Percentiles rank a stretch among this genome's conserved stretches.
Conservation (phyloP, 2,888 invertebrate species). For the Dicycla oo region DNA sequence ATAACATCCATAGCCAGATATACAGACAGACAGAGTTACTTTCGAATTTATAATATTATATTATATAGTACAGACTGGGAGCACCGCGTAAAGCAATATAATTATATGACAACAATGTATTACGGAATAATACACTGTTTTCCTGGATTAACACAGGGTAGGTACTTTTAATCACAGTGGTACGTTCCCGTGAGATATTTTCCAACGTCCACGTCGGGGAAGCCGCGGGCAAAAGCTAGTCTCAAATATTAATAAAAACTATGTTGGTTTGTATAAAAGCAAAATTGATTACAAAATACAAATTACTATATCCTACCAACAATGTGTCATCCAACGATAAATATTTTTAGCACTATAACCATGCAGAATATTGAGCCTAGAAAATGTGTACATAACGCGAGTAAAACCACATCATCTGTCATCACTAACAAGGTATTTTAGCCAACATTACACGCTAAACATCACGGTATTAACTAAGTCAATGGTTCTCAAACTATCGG, state of each 20-base stretch:
- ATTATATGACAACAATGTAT: no score
- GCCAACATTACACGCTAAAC: conserved; percentile 39
- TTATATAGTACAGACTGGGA: no score
- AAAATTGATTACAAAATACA: conserved; percentile 5
- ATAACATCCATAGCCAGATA: no score
- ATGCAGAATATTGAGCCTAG: conserved; percentile 4
- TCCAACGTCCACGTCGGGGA: no score
- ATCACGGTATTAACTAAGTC: conserved; percentile 36
- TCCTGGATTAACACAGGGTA: no score
- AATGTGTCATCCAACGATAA: not conserved
- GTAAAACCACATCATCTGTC: conserved; percentile 47
- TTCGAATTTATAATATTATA: no score
- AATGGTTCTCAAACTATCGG: conserved; percentile 25
- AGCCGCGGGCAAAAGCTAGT: not conserved
- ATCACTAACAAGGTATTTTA: conserved; percentile 56
- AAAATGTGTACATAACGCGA: conserved; percentile 23
- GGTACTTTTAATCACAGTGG: no score
- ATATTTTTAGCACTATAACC: not conserved
- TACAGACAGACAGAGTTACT: no score
- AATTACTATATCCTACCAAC: not conserved
- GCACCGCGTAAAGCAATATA: no score
- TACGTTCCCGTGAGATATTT: no score
- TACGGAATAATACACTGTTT: no score
- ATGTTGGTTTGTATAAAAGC: not conserved
- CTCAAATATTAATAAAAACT: not conserved